Evolutionary conservation across 2,888 invertebrate species (phyloP).

Genomic region (Smittia sp.): DNA sequence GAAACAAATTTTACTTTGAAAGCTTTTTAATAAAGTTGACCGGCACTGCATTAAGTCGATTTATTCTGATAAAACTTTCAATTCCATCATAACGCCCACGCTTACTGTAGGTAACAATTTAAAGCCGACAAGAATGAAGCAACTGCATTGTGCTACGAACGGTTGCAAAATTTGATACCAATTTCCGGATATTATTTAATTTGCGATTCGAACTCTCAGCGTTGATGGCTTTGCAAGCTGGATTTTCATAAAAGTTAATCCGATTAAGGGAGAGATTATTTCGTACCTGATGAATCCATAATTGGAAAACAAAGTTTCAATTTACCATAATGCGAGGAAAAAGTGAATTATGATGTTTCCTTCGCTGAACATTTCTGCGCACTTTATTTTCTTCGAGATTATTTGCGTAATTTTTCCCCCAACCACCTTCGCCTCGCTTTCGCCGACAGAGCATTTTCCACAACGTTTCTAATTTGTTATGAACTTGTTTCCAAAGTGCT

Average conservation of each 20-base stretch:
- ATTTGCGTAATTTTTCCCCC: background rate
- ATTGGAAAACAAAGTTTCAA: constrained; percentile 25
- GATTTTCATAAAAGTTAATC: constrained; percentile 4
- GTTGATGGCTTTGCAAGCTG: background rate
- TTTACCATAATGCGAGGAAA: background rate
- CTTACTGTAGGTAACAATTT: no score
- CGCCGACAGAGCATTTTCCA: background rate
- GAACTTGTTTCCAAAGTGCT: background rate
- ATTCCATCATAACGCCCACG: no score
- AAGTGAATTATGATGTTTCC: background rate
- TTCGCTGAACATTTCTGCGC: background rate
- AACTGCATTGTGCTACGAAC: background rate
- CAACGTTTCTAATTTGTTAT: background rate
- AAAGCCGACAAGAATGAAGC: no score
- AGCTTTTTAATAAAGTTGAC: no score
- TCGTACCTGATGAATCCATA: background rate
- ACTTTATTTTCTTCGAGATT: background rate
- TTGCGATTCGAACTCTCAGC: background rate
- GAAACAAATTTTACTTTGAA: no score
- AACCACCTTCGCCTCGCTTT: no score
- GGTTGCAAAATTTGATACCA: background rate
- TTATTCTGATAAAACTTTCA: no score
- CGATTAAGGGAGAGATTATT: constrained; percentile 18
- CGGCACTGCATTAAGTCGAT: no score
- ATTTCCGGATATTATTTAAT: constrained; percentile 28